phyloP scores from a whole-genome alignment of 2,113 vertebrate species.

The Ailuropoda melanoleuca region DNA sequence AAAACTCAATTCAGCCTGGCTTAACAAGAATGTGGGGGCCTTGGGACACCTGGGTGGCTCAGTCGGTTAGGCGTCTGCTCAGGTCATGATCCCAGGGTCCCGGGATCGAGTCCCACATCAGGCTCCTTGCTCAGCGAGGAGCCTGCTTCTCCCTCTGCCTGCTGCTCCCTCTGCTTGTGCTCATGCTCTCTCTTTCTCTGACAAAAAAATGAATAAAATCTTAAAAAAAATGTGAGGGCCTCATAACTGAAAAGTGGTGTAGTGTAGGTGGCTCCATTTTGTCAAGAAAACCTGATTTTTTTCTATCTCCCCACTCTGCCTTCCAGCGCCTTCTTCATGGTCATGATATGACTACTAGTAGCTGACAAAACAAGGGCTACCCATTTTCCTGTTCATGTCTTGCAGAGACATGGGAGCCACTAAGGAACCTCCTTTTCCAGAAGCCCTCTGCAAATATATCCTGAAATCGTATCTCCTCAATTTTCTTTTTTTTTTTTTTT shows the following conservation, averaged over 20 bases:
- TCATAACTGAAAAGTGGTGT: neutral
- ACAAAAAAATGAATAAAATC: neutral
- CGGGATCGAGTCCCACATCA: neutral
- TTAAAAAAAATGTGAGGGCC: too few relatives aligned
- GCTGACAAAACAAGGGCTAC: too few relatives aligned
- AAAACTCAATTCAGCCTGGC: neutral
- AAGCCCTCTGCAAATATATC: neutral
- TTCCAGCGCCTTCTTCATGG: neutral
- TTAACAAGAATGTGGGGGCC: neutral
- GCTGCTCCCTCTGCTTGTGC: neutral
- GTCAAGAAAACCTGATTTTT: neutral
- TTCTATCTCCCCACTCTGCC: neutral
- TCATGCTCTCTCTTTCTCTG: neutral
- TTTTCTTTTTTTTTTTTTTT: neutral
- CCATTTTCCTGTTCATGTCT: neutral
- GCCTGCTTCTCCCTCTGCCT: neutral
- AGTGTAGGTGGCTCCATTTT: neutral
- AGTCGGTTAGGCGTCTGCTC: neutral
- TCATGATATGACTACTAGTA: neutral
- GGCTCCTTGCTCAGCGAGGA: neutral
- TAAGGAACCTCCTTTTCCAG: neutral
- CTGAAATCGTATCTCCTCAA: neutral
- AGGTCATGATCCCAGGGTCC: neutral
- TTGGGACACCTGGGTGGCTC: neutral
- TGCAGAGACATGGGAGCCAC: neutral